Evolutionary conservation across 2,888 invertebrate species (phyloP).

Genomic region (Mycalesis mineus): DNA sequence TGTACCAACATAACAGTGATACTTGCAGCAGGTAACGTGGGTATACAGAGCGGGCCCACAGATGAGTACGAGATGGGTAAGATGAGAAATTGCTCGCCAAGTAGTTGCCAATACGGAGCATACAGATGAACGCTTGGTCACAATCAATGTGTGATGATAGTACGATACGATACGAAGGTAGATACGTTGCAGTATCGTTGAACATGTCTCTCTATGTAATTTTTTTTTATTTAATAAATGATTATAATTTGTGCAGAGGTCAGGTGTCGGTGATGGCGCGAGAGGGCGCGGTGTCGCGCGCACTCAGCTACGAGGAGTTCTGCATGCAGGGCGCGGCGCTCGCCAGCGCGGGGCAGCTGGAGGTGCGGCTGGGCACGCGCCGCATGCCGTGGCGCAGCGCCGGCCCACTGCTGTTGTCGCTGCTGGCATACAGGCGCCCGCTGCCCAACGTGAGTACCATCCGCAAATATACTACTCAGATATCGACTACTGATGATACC

Average conservation of each 20-base stretch:
- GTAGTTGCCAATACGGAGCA: no score
- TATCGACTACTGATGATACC: no score
- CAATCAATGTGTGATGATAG: no score
- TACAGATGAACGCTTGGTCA: no score
- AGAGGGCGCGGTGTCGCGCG: constrained; percentile 62
- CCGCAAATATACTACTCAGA: no score
- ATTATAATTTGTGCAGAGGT: constrained; percentile 55
- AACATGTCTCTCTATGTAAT: no score
- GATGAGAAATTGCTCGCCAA: constrained; percentile 83
- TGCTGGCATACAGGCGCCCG: constrained; percentile 90
- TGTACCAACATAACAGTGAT: no score
- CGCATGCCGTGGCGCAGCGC: constrained; percentile 95
- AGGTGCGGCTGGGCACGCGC: constrained; percentile 89
- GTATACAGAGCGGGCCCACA: constrained; percentile 66
- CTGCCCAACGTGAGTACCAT: constrained; percentile 83
- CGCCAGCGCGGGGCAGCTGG: constrained; percentile 90
- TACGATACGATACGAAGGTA: no score
- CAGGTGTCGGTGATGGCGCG: constrained; percentile 65
- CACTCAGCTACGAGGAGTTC: constrained; percentile 68
- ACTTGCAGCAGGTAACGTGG: constrained; percentile 9
- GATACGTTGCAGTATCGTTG: no score
- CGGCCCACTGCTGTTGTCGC: constrained; percentile 91
- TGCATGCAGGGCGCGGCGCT: constrained; percentile 81
- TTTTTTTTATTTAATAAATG: no score
- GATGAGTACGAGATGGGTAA: constrained; percentile 98